A percentile compares a stretch with the other conserved stretches of the same genome.
Conservation (phyloP, 2,797 vertebrate species). For the Dicrostonyx torquatus region DNA sequence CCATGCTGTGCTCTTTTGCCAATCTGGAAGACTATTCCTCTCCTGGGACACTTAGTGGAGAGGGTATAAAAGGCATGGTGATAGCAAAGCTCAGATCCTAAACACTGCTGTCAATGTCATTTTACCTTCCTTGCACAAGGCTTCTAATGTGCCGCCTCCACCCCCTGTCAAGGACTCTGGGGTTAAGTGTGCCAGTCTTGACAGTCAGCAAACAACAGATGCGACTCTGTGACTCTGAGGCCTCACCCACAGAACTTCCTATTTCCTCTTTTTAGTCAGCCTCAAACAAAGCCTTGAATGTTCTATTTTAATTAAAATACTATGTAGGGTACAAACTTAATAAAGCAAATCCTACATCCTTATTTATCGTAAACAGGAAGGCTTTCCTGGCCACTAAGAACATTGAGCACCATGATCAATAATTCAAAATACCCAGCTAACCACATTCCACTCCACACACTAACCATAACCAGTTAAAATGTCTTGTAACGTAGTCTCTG, state of each 20-base stretch:
- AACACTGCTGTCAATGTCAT: too few relatives aligned
- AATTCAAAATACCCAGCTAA: constrained; percentile 68
- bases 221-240: neutral
- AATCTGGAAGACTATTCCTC: neutral
- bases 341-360: constrained; percentile 16
- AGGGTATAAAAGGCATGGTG: neutral
- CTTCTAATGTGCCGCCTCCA: neutral
- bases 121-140: neutral
- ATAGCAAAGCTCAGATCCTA: neutral
- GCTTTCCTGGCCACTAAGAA: constrained; percentile 53
- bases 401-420: constrained; percentile 61
- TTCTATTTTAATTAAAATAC: constrained; percentile 61
- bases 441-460: constrained; percentile 34
- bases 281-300: constrained; percentile 21
- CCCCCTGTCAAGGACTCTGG: neutral
- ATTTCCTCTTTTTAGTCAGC: neutral
- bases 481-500: neutral
- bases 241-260: neutral
- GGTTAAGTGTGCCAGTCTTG: neutral
- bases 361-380: constrained; percentile 68
- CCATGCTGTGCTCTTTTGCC: neutral
- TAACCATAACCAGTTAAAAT: constrained; percentile 20
- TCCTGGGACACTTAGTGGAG: rapidly evolving
- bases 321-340: constrained; percentile 15
- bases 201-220: rapidly evolving